Evolutionary conservation across 2,797 vertebrate genomes (phyloP), one percentile per base, ranked within the genome.

Genomic region (Pterois miles): DNA sequence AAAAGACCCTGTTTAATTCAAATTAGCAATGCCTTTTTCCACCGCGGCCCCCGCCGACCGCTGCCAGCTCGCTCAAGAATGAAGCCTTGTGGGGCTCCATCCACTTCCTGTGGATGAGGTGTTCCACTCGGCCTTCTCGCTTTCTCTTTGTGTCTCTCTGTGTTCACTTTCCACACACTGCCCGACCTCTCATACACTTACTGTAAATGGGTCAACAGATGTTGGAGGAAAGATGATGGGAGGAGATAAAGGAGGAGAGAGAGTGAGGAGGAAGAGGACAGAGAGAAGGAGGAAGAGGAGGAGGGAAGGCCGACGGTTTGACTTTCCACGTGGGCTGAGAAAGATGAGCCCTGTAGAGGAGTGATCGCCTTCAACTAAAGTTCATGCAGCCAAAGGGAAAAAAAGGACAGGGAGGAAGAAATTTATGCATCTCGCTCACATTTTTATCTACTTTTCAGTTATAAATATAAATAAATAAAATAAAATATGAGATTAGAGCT

Each of bases 121-220:
- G 84, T 86, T 89, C 74, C 78, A 80, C 71, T 80, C 22, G 58
- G 63, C 74, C 85, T 65, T 74, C 60, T 78, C 46, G 6, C 36
- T 59, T 25, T 22, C 50, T 71, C 27, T 65, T 64, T 72, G 46
- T 81, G 38, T 73, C 54, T 80, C 29, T 36, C 52, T 29, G 18
- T 63, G 23, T 83, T 74, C 8, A 3, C 76, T 80, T 83, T 84
- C 75, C 67, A 56, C 72, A 64, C 31, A 8, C 70, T 50, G 9
- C 50, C 54, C 70, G 75, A 68, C 18, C 57, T 71, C 65, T 78
- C 77, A 63, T 56, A 70, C 65, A 60, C 69, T 76, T 79, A 87
- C 73, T 80, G 77, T 85, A 89, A 92, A 92, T 89, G 82, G 88
- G 86, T 92, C 89, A 88, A 64, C 85, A 92, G 90, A 92, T 93